phyloP scores from a whole-genome alignment of 2,888 invertebrate genomes.

The Aleiodes alternator region DNA sequence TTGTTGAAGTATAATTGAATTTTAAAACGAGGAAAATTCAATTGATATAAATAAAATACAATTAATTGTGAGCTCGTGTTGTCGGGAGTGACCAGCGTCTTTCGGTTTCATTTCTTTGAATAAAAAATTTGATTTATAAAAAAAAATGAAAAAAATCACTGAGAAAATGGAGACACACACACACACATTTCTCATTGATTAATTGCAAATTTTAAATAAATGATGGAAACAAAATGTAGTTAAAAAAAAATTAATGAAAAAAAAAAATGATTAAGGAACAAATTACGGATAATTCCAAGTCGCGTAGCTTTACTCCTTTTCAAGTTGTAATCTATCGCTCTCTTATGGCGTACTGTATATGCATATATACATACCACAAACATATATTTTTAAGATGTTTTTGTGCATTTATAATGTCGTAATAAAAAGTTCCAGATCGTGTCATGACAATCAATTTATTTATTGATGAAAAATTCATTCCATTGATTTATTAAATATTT shows the following conservation, averaged over 20 bases:
- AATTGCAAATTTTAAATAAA: constrained; percentile 1
- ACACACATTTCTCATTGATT: constrained; percentile 8
- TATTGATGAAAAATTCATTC: constrained; percentile 23
- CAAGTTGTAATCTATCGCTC: constrained; percentile 63
- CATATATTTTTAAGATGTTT: constrained; percentile 69
- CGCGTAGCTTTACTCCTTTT: constrained; percentile 61
- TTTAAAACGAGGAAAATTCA: constrained; percentile 1
- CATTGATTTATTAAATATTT: neutral
- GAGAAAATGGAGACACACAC: too few species aligned
- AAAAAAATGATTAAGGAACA: constrained; percentile 41
- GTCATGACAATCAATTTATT: constrained; percentile 57
- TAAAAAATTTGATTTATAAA: neutral
- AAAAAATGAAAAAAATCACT: too few species aligned
- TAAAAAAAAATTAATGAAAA: constrained; percentile 33
- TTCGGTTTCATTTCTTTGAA: neutral
- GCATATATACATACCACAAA: constrained; percentile 60
- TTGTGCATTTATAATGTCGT: constrained; percentile 70
- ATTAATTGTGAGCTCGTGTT: constrained; percentile 18
- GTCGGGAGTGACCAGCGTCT: constrained; percentile 27
- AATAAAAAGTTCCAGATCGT: constrained; percentile 66
- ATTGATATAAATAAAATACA: constrained; percentile 2
- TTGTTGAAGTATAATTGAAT: neutral
- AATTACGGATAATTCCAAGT: constrained; percentile 46
- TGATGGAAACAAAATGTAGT: constrained; percentile 2
- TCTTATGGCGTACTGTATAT: constrained; percentile 60